Conservation (phyloP, 92 coral and sea anemone genomes). For the Pocillopora meandrina region DNA sequence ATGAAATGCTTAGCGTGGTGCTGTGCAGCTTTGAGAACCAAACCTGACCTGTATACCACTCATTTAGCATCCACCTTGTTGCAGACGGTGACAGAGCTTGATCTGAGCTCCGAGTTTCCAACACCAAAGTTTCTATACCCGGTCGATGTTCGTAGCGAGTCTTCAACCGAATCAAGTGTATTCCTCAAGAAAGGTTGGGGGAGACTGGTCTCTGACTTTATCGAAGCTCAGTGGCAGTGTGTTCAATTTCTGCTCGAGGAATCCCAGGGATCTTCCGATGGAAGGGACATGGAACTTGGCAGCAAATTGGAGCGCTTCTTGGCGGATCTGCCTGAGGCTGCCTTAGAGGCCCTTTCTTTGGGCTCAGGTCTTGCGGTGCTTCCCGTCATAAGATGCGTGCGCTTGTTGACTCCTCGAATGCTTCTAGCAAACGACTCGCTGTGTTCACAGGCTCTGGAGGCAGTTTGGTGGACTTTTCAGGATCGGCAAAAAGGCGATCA, state of each 20-base stretch:
- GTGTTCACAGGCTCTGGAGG: conserved; percentile 61
- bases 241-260: conserved; percentile 60
- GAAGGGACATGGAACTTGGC: not conserved
- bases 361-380: conserved; percentile 67
- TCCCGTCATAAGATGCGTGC: conserved; percentile 70
- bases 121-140: conserved; percentile 41
- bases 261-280: not conserved
- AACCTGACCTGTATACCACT: conserved; percentile 8
- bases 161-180: conserved; percentile 13
- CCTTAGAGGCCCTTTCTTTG: conserved; percentile 74
- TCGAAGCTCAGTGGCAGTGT: conserved; percentile 78
- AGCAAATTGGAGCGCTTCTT: conserved; percentile 18
- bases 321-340: conserved; percentile 61
- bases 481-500: conserved; percentile 72
- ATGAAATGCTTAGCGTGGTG: conserved; percentile 43
- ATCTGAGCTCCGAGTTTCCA: conserved; percentile 51
- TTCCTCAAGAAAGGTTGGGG: conserved; percentile 68
- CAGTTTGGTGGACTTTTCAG: conserved; percentile 78
- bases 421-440: conserved; percentile 45
- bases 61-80: conserved; percentile 1
- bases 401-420: conserved; percentile 67
- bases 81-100: conserved; percentile 39
- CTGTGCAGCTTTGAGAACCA: conserved; percentile 28
- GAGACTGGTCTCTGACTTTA: conserved; percentile 64
- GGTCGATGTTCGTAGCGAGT: conserved; percentile 7